These are phyloP conservation scores for Borostomias antarcticus DNA, from an alignment of 2,797 vertebrate species.

Conservation along the genomic window DNA sequence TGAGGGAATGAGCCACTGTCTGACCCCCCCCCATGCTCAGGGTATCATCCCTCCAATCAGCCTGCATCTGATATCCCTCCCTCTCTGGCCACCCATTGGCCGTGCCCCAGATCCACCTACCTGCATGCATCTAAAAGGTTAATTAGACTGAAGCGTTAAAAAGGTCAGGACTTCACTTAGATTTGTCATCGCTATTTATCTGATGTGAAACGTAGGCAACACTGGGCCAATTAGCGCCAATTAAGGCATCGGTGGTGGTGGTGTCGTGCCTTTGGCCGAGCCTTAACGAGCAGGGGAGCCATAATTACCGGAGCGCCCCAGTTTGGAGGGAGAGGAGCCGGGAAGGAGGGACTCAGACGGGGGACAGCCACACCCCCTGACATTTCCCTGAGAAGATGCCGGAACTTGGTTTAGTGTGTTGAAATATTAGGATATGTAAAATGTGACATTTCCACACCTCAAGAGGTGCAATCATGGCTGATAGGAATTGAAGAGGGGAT, in stretches of 20 bases:
- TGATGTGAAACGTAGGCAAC: slow-evolving; percentile 72
- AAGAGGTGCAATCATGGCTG: slow-evolving; percentile 73
- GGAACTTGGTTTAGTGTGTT: slow-evolving; percentile 51
- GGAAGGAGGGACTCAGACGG: background rate
- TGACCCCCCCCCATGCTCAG: background rate
- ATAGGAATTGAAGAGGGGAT: slow-evolving; percentile 68
- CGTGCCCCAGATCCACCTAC: slow-evolving; percentile 56
- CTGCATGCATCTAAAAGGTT: slow-evolving; percentile 72
- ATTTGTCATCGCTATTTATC: slow-evolving; percentile 77
- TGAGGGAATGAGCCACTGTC: background rate
- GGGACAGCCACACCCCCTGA: slow-evolving; percentile 52
- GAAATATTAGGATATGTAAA: slow-evolving; percentile 80
- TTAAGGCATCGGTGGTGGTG: slow-evolving; percentile 68
- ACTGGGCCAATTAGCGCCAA: slow-evolving; percentile 78
- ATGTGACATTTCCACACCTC: slow-evolving; percentile 77
- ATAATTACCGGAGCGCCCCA: slow-evolving; percentile 61
- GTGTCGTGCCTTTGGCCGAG: slow-evolving; percentile 55
- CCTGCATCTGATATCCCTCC: background rate
- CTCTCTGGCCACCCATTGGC: background rate
- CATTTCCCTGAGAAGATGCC: slow-evolving; percentile 46
- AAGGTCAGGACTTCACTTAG: slow-evolving; percentile 76
- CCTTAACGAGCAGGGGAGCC: slow-evolving; percentile 61
- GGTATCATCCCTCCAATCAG: background rate
- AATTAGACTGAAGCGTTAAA: slow-evolving; percentile 75
- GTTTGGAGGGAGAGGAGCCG: background rate